These are phyloP conservation scores for Cromileptes altivelis DNA, from an alignment of 2,113 vertebrate genomes.

Conservation along the genomic window DNA sequence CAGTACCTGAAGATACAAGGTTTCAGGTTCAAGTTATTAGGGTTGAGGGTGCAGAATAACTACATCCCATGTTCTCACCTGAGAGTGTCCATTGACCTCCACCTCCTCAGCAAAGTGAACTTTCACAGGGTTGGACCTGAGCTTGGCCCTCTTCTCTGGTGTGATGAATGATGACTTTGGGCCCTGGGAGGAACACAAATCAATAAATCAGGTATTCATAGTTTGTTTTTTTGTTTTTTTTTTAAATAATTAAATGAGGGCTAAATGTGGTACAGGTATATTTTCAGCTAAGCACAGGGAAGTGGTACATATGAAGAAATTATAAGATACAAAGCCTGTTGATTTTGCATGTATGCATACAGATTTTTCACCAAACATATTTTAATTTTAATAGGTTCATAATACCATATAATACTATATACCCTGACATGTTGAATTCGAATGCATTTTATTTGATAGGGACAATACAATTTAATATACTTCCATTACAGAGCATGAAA, in stretches of 20 bases:
- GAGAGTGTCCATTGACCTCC: constrained; percentile 92
- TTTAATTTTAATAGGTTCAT: neutral
- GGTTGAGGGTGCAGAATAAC: neutral
- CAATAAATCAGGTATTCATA: constrained; percentile 5
- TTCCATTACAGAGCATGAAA: no score
- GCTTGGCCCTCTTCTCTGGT: constrained; percentile 94
- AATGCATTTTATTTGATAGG: no score
- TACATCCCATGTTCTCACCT: constrained; percentile 82
- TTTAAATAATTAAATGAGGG: neutral
- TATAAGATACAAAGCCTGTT: neutral
- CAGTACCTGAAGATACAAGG: neutral
- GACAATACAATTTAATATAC: no score
- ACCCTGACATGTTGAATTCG: neutral
- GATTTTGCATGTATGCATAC: neutral
- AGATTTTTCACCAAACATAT: neutral
- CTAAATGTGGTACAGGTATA: neutral
- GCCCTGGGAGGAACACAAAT: constrained; percentile 83
- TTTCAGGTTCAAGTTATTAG: neutral
- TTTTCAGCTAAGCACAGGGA: neutral
- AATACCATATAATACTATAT: neutral
- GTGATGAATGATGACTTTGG: constrained; percentile 98
- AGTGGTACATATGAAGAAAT: neutral
- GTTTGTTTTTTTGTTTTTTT: neutral
- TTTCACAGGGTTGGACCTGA: constrained; percentile 95
- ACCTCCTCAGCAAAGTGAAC: constrained; percentile 97